Conservation (phyloP, 2,888 invertebrate genomes). For the Tinea semifulvella region DNA sequence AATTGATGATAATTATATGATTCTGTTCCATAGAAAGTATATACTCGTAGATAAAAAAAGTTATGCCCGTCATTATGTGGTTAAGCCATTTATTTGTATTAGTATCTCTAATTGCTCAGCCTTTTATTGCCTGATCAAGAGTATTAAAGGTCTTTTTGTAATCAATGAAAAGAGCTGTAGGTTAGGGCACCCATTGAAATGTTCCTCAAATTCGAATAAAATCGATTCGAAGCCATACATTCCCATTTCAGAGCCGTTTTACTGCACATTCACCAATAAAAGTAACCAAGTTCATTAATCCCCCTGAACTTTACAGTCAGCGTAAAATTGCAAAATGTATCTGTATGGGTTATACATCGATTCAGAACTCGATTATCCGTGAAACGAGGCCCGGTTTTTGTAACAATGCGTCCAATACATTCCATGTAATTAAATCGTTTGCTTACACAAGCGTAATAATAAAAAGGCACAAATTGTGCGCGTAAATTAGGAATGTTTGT, state of each 20-base stretch:
- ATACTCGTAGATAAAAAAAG: too few relatives aligned
- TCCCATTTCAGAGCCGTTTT: conserved; percentile 10
- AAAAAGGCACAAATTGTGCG: conserved; percentile 8
- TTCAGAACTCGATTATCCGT: conserved; percentile 20
- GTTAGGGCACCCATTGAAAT: too few relatives aligned
- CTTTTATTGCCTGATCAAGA: too few relatives aligned
- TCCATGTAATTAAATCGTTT: conserved; percentile 14
- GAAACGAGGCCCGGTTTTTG: conserved; percentile 20
- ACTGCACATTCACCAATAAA: conserved; percentile 14
- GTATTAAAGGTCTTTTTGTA: too few relatives aligned
- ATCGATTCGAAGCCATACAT: conserved; percentile 1
- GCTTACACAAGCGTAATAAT: conserved; percentile 10
- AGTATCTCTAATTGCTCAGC: too few relatives aligned
- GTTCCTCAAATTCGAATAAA: conserved; percentile 3
- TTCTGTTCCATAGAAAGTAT: too few relatives aligned
- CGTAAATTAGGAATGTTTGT: background rate
- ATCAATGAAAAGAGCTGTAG: too few relatives aligned
- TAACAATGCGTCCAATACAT: conserved; percentile 16
- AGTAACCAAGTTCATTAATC: conserved; percentile 15
- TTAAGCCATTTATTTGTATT: too few relatives aligned
- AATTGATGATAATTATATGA: too few relatives aligned
- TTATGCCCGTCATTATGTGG: too few relatives aligned
- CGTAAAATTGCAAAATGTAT: conserved; percentile 15
- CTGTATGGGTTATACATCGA: conserved; percentile 14
- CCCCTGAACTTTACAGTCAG: conserved; percentile 13